Conservation (phyloP, 2,113 vertebrate species). For the Onychorhynchus coronatus region DNA sequence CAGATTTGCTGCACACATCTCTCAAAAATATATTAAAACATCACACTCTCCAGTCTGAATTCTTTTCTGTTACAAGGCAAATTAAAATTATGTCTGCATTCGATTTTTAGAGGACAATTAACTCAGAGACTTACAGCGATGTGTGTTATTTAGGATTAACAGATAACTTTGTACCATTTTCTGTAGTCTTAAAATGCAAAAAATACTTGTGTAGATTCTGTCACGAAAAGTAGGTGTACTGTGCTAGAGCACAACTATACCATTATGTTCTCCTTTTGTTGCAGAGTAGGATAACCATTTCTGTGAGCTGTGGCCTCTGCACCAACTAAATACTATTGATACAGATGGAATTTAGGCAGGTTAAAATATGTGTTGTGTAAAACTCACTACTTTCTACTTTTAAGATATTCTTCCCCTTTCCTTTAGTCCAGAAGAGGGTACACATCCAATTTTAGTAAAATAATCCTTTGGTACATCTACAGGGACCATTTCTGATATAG, state of each 20-base stretch:
- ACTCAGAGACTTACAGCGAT: neutral
- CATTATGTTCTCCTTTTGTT: neutral
- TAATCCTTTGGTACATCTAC: slow-evolving; percentile 70
- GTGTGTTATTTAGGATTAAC: neutral
- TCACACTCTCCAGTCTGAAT: neutral
- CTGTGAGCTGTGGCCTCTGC: slow-evolving; percentile 4
- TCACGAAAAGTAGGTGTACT: neutral
- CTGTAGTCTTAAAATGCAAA: neutral
- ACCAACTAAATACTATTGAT: neutral
- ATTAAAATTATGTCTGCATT: neutral
- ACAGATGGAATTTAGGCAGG: neutral
- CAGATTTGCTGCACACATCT: neutral
- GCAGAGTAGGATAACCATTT: neutral
- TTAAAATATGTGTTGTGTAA: neutral
- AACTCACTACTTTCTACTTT: slow-evolving; percentile 2
- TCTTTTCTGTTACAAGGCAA: neutral
- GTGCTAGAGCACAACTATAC: neutral
- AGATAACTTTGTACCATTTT: neutral
- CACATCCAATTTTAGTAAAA: slow-evolving; percentile 72
- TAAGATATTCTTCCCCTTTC: slow-evolving; percentile 37
- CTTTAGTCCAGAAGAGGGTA: slow-evolving; percentile 12
- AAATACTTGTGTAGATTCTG: neutral
- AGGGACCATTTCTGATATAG: slow-evolving; percentile 76
- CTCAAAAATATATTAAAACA: neutral
- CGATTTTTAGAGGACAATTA: neutral